These are phyloP conservation scores for Melinaea marsaeus DNA, from an alignment of 2,888 invertebrate genomes.

Conservation along the genomic window DNA sequence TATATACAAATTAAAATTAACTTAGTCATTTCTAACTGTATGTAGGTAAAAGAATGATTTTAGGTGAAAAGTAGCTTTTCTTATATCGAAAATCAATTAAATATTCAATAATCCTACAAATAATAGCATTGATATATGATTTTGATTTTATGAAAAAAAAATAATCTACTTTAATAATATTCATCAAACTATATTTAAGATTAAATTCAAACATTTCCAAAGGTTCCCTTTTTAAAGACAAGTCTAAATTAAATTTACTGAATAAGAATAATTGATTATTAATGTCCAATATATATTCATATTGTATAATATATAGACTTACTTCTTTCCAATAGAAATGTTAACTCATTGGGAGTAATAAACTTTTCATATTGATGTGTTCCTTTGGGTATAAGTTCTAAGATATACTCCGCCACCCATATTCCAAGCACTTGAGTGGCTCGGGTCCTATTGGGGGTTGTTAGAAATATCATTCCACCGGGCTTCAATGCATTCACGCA, in stretches of 20 bases:
- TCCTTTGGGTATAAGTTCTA: slow-evolving; percentile 85
- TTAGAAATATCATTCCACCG: slow-evolving; percentile 83
- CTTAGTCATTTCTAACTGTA: too few relatives aligned
- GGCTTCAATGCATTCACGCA: slow-evolving; percentile 83
- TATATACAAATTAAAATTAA: not conserved
- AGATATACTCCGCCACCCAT: slow-evolving; percentile 85
- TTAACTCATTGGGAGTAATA: slow-evolving; percentile 87
- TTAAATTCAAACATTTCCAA: too few relatives aligned
- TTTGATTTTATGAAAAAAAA: too few relatives aligned
- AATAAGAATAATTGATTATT: not conserved
- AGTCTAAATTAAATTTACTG: not conserved
- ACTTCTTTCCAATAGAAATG: slow-evolving; percentile 84
- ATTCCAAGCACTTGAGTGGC: slow-evolving; percentile 83
- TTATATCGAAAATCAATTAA: too few relatives aligned
- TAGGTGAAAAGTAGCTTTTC: too few relatives aligned
- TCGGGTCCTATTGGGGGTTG: slow-evolving; percentile 80
- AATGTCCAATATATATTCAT: too few relatives aligned
- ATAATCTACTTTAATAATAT: too few relatives aligned
- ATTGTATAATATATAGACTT: slow-evolving; percentile 50
- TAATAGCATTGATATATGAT: too few relatives aligned
- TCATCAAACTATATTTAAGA: too few relatives aligned
- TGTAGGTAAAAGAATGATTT: too few relatives aligned
- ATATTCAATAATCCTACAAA: too few relatives aligned
- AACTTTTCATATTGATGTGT: slow-evolving; percentile 96
- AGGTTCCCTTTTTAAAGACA: too few relatives aligned